These are phyloP conservation scores for Saccostrea cuccullata DNA, from an alignment of 1,140 invertebrate genomes.

Conservation along the genomic window DNA sequence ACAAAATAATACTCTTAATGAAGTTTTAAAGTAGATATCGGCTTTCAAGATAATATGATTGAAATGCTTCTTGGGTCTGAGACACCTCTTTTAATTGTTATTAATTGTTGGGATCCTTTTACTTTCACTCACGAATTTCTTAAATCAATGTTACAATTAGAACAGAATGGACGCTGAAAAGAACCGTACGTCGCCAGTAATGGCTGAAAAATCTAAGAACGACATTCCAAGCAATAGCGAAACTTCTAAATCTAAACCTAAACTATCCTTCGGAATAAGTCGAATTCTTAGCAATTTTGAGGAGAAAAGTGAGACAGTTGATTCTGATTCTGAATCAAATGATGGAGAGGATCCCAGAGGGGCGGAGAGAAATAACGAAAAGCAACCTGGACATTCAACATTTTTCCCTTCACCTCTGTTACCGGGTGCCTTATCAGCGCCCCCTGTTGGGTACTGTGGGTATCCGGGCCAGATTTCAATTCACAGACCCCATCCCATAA, in stretches of 20 bases:
- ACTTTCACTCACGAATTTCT: conserved; percentile 27
- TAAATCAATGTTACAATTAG: conserved; percentile 22
- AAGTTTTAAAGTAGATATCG: conserved; percentile 37
- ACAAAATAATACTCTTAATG: conserved; percentile 12
- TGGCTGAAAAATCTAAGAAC: conserved; percentile 32
- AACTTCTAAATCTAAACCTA: conserved; percentile 41
- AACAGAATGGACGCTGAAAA: conserved; percentile 37
- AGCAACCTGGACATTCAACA: conserved; percentile 37
- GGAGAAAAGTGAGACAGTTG: conserved; percentile 7
- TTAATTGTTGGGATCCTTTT: conserved; percentile 21
- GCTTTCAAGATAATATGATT: conserved; percentile 37
- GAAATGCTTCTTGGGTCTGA: conserved; percentile 21
- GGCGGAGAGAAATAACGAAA: not conserved
- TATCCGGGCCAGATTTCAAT: conserved; percentile 51
- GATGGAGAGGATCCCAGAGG: not conserved
- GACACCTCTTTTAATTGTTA: conserved; percentile 31
- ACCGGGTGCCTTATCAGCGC: conserved; percentile 31
- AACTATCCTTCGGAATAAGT: conserved; percentile 65
- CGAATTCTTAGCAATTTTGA: conserved; percentile 56
- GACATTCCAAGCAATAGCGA: not conserved
- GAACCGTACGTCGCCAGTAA: not conserved
- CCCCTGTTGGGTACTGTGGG: conserved; percentile 57
- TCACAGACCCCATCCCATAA: conserved; percentile 63
- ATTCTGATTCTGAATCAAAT: conserved; percentile 35
- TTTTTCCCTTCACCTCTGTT: conserved; percentile 45